These are phyloP conservation scores for Helicoverpa armigera DNA, from an alignment of 1,140 invertebrate genomes.

Conservation along the genomic window DNA sequence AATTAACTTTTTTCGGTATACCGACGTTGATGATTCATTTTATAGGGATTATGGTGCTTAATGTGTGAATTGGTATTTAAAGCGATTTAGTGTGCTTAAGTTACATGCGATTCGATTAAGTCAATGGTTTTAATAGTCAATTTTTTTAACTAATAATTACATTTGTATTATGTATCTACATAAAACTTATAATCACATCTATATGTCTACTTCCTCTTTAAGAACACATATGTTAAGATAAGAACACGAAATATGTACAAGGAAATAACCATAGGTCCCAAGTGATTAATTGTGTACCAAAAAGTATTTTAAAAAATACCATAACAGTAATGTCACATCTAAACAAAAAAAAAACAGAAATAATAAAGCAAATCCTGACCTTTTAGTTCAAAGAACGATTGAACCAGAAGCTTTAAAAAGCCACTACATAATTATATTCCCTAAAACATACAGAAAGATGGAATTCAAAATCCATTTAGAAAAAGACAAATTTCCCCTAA, in stretches of 20 bases:
- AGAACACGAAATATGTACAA: no score
- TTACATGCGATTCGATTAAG: not conserved
- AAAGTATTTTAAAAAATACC: not conserved
- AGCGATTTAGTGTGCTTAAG: not conserved
- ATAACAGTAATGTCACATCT: not conserved
- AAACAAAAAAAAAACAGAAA: not conserved
- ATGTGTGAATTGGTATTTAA: not conserved
- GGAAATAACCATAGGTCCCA: no score
- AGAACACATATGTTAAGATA: no score
- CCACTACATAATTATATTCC: constrained; percentile 13
- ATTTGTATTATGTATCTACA: no score
- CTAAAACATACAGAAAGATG: not conserved
- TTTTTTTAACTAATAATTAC: no score
- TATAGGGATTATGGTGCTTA: constrained; percentile 33
- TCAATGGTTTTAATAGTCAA: not conserved
- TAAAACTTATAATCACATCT: no score
- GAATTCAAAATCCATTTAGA: constrained; percentile 35
- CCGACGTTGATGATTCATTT: constrained; percentile 54
- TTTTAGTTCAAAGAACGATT: not conserved
- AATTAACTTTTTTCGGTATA: constrained; percentile 56
- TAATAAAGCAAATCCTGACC: constrained; percentile 5
- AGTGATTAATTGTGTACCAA: no score
- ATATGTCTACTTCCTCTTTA: no score
- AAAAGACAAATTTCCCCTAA: constrained; percentile 54
- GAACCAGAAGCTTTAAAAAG: not conserved